Evolutionary conservation across 2,888 invertebrate genomes (phyloP).

Genomic region (Tricholauxania praeusta): DNA sequence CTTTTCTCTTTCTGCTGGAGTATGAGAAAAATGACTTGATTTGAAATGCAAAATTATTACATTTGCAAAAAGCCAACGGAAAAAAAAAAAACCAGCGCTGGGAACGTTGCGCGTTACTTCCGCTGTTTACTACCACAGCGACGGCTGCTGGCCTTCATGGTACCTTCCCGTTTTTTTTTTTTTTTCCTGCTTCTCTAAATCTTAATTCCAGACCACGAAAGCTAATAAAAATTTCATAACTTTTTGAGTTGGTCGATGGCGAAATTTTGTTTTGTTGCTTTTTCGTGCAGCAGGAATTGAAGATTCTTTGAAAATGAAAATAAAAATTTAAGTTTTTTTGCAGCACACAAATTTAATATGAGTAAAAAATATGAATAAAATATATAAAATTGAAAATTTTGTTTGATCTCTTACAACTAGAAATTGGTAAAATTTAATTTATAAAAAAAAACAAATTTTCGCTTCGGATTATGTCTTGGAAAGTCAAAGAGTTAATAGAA

Average conservation of each 20-base stretch:
- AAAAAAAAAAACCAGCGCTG: neutral
- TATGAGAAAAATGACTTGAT: conserved; percentile 6
- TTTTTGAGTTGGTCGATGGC: conserved; percentile 43
- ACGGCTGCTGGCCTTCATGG: too few species aligned
- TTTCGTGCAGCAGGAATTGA: neutral
- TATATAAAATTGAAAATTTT: too few species aligned
- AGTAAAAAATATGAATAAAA: too few species aligned
- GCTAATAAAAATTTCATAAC: conserved; percentile 58
- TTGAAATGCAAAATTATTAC: conserved; percentile 25
- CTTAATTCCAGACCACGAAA: conserved; percentile 37
- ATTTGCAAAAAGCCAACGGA: conserved; percentile 14
- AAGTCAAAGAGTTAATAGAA: too few species aligned
- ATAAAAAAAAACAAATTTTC: too few species aligned
- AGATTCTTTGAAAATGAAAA: neutral
- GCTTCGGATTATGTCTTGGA: too few species aligned
- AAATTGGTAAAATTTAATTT: too few species aligned
- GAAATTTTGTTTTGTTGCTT: conserved; percentile 11
- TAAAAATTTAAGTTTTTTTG: neutral
- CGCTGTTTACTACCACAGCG: neutral
- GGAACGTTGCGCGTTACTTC: conserved; percentile 15
- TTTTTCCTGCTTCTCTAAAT: neutral
- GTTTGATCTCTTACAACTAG: too few species aligned
- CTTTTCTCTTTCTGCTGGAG: neutral
- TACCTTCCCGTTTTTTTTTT: neutral
- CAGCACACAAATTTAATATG: too few species aligned